Evolutionary conservation across 2,113 vertebrate species (phyloP).

Genomic region (Siniperca chuatsi): DNA sequence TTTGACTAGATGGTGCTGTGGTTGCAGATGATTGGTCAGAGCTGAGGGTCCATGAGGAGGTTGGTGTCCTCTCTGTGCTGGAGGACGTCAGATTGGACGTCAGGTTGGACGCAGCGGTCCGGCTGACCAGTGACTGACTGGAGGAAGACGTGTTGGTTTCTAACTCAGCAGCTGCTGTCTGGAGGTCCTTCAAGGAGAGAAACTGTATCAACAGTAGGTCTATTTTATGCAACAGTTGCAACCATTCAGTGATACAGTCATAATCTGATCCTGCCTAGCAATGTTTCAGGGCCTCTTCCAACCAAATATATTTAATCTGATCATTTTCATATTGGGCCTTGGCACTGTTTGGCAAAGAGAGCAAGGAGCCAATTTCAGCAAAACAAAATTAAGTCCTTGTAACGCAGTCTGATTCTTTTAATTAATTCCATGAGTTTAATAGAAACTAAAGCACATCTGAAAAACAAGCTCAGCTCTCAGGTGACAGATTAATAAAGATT

Average conservation of each 20-base stretch:
- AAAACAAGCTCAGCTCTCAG: slow-evolving; percentile 54
- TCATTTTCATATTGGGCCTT: slow-evolving; percentile 15
- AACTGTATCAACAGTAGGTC: slow-evolving; percentile 31
- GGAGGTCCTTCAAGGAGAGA: slow-evolving; percentile 65
- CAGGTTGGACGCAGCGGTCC: slow-evolving; percentile 6
- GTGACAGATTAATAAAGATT: slow-evolving; percentile 65
- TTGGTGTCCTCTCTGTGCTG: slow-evolving; percentile 18
- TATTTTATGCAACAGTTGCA: slow-evolving; percentile 24
- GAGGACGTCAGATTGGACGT: slow-evolving; percentile 21
- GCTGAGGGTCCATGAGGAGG: slow-evolving; percentile 33
- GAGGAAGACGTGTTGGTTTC: slow-evolving; percentile 61
- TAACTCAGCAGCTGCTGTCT: slow-evolving; percentile 41
- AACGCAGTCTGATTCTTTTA: slow-evolving; percentile 49
- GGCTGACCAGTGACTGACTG: slow-evolving; percentile 3
- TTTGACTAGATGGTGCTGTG: slow-evolving; percentile 16
- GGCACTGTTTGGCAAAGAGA: slow-evolving; percentile 38
- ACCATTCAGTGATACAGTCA: slow-evolving; percentile 2
- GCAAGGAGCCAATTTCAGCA: slow-evolving; percentile 19
- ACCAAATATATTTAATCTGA: slow-evolving; percentile 38
- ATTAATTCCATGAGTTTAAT: slow-evolving; percentile 60
- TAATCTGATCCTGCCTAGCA: background rate
- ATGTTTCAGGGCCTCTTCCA: slow-evolving; percentile 36
- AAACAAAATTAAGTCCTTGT: slow-evolving; percentile 56
- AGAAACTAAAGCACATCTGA: slow-evolving; percentile 45
- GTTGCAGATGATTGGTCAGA: slow-evolving; percentile 33